These are phyloP conservation scores for Onychomys arenicola DNA, from an alignment of 2,797 vertebrate species.

Conservation along the genomic window DNA sequence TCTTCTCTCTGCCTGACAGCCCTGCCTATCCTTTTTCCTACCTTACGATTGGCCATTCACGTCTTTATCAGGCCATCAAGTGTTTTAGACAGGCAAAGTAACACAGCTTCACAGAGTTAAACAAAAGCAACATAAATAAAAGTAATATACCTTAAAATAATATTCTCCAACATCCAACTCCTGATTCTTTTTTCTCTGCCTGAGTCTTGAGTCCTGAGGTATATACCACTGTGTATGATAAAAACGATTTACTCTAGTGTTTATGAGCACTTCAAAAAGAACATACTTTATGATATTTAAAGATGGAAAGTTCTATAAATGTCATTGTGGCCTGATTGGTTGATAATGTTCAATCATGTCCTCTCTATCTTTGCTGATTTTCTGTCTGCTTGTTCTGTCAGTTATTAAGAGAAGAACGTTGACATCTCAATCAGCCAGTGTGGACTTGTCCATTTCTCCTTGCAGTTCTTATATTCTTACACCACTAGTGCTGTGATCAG, in stretches of 20 bases:
- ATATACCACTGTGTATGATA: background rate
- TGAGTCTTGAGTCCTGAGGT: background rate
- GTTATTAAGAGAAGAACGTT: slow-evolving; percentile 23
- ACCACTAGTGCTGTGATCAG: background rate
- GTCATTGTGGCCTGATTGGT: background rate
- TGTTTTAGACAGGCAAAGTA: too few species aligned
- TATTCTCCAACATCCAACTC: too few species aligned
- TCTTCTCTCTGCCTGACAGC: too few species aligned
- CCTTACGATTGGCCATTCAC: too few species aligned
- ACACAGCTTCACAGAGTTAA: too few species aligned
- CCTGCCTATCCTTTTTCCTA: too few species aligned
- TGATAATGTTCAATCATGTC: background rate
- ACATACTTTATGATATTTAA: background rate
- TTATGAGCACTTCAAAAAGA: background rate
- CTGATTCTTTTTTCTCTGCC: background rate
- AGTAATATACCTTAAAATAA: too few species aligned
- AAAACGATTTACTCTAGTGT: background rate
- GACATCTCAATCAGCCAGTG: slow-evolving; percentile 14
- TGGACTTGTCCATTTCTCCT: slow-evolving; percentile 25
- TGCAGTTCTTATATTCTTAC: background rate
- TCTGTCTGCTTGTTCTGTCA: background rate
- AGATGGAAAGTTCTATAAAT: background rate
- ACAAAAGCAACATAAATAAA: too few species aligned
- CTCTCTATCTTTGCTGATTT: background rate
- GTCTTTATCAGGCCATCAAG: too few species aligned